Evolutionary conservation across 2,888 invertebrate genomes (phyloP).

Genomic region (Copidosoma aretas): DNA sequence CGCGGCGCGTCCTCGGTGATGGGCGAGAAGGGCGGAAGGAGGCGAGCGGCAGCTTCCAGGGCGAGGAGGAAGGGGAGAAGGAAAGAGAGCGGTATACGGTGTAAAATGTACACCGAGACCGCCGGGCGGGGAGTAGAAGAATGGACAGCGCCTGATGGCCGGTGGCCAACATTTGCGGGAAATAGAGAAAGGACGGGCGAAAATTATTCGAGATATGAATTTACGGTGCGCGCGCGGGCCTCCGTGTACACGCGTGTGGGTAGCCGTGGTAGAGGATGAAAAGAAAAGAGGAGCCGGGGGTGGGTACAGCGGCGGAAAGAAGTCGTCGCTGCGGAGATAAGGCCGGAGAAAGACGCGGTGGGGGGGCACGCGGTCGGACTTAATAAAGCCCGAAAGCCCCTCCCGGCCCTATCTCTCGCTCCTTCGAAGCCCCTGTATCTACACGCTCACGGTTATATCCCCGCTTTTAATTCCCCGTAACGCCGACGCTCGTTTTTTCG

Average conservation of each 20-base stretch:
- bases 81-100: not conserved
- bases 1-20: conserved; percentile 9
- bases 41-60: conserved; percentile 25
- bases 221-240: conserved; percentile 46
- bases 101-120: no score
- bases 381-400: conserved; percentile 39
- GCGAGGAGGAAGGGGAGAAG: conserved; percentile 23
- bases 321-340: conserved; percentile 39
- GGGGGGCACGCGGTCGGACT: conserved; percentile 45
- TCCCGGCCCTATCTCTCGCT: not conserved
- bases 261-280: not conserved
- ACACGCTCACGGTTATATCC: conserved; percentile 14
- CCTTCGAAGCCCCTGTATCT: conserved; percentile 13
- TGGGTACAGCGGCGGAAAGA: conserved; percentile 28
- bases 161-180: conserved; percentile 48
- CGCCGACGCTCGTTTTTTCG: not conserved
- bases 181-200: conserved; percentile 48
- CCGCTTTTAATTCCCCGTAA: conserved; percentile 34
- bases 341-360: conserved; percentile 27
- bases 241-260: conserved; percentile 5
- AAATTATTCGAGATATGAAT: conserved; percentile 62
- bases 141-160: conserved; percentile 41
- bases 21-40: conserved; percentile 32
- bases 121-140: no score
- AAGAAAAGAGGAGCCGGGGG: not conserved